Evolutionary conservation across 1,140 invertebrate species (phyloP), one percentile per base, ranked within the genome.

Genomic region (Telenomus remus): DNA sequence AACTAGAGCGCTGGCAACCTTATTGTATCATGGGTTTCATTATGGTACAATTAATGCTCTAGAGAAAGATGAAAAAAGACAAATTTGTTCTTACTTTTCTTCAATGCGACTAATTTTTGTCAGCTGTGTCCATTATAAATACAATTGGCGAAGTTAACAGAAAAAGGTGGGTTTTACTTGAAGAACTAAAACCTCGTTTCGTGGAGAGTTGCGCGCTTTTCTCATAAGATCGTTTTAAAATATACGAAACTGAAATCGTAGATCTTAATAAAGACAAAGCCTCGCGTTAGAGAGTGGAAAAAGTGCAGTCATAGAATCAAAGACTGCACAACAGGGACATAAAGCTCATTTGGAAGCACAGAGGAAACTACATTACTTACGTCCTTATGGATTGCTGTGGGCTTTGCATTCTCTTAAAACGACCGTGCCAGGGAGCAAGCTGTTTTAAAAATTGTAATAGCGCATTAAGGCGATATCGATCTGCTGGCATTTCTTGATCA

Each of bases 301-400:
- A 19, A 44, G 53, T 42, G 27, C 46, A 14, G 14, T 35, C 19
- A 57, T 14, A 14, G 11, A 71, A 64, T 64, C 46, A 71, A 71
- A 71, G 59, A 51, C 12, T 39, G 27, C 37, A 35, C 57, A 56
- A 39, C 53, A 16, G 42, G 47, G 12, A 54, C 15, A 54, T 49
- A 71, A 63, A 71, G 59, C 68, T 63, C 53, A 63, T 63, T 71
- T 8, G 33, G 34, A 50, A 43, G 44, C 33, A 71, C 51, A 71
- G 63, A 71, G 63, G 68, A 5, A 16, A 50, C 44, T 43, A 37
- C 43, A 50, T 71, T 63, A 50, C 59, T 63, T 71, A 61, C 50
- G 57, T 56, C 54, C 48, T 68, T 68, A 43, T 12, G 54, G 49
- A 27, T 14, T 35, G 46, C 47, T 50, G 16, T 15, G 34, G 48